Evolutionary conservation across 92 coral and sea anemone species (phyloP).

Genomic region (Palythoa grandis): DNA sequence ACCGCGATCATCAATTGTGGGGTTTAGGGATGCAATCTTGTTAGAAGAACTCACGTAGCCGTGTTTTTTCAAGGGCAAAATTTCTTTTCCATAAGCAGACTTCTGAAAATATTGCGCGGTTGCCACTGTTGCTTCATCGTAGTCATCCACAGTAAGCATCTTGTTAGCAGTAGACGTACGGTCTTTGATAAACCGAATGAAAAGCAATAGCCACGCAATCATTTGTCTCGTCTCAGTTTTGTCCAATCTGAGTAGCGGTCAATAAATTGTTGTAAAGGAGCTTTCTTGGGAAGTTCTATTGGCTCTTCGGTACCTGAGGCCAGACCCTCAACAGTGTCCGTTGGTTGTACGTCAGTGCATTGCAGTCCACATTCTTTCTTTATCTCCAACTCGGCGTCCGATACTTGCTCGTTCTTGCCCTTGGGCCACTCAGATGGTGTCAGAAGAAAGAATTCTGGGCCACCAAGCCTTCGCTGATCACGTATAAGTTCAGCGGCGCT

Average conservation of each 20-base stretch:
- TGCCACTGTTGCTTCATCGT: slow-evolving; percentile 52
- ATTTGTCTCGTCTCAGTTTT: slow-evolving; percentile 39
- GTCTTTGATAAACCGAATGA: slow-evolving; percentile 45
- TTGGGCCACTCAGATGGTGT: slow-evolving; percentile 57
- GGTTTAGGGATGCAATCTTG: slow-evolving; percentile 64
- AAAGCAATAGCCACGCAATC: slow-evolving; percentile 67
- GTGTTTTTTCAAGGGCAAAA: slow-evolving; percentile 43
- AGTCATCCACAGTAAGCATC: slow-evolving; percentile 52
- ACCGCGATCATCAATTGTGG: slow-evolving; percentile 45
- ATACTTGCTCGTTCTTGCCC: slow-evolving; percentile 12
- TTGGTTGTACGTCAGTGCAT: slow-evolving; percentile 7
- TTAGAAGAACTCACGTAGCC: slow-evolving; percentile 49
- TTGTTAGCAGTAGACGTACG: slow-evolving; percentile 29
- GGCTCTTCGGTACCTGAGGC: background rate
- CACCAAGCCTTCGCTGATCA: slow-evolving; percentile 61
- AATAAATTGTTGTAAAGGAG: slow-evolving; percentile 43
- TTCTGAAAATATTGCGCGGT: slow-evolving; percentile 56
- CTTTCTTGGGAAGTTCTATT: background rate
- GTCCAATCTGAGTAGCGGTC: slow-evolving; percentile 72
- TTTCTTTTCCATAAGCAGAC: slow-evolving; percentile 50
- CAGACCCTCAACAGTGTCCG: background rate
- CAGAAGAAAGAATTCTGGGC: slow-evolving; percentile 64
- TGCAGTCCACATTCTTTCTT: slow-evolving; percentile 38
- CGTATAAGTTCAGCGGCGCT: slow-evolving; percentile 44
- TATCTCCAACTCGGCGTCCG: slow-evolving; percentile 39